These are phyloP conservation scores for Mythimna pallens DNA, from an alignment of 2,888 invertebrate species.

Conservation along the genomic window DNA sequence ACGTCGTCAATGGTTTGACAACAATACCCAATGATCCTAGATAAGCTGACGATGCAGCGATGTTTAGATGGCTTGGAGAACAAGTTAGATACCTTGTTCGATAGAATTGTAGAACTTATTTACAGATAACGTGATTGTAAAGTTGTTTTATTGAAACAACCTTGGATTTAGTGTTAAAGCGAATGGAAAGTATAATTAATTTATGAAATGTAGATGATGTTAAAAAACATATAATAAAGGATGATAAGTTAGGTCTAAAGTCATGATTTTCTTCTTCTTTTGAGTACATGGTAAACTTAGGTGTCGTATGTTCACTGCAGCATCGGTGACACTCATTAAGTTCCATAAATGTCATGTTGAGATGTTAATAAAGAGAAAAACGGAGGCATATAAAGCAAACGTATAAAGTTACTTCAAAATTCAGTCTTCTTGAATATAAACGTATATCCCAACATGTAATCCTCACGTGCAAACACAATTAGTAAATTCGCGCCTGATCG, in stretches of 20 bases:
- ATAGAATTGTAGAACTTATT: slow-evolving; percentile 12
- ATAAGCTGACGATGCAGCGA: slow-evolving; percentile 35
- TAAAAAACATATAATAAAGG: no score
- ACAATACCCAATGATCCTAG: slow-evolving; percentile 54
- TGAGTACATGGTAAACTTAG: no score
- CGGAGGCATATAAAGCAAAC: not conserved
- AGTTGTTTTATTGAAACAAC: not conserved
- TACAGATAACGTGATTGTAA: not conserved
- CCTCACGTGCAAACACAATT: slow-evolving; percentile 33
- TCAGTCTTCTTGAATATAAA: not conserved
- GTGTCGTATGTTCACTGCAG: no score
- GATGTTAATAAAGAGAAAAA: not conserved
- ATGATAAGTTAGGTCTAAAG: no score
- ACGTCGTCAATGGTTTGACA: slow-evolving; percentile 31
- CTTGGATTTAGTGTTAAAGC: not conserved
- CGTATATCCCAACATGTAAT: slow-evolving; percentile 1
- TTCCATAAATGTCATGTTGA: no score
- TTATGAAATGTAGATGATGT: not conserved
- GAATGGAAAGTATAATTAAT: not conserved
- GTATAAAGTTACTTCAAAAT: slow-evolving; percentile 9
- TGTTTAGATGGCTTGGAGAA: slow-evolving; percentile 32
- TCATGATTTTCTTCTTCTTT: no score
- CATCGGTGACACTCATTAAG: no score
- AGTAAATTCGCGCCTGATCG: slow-evolving; percentile 46
- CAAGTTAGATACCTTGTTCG: slow-evolving; percentile 17